Base-by-base conservation (phyloP, 2,797 vertebrate genomes). In the Sebastes elongatus region DNA sequence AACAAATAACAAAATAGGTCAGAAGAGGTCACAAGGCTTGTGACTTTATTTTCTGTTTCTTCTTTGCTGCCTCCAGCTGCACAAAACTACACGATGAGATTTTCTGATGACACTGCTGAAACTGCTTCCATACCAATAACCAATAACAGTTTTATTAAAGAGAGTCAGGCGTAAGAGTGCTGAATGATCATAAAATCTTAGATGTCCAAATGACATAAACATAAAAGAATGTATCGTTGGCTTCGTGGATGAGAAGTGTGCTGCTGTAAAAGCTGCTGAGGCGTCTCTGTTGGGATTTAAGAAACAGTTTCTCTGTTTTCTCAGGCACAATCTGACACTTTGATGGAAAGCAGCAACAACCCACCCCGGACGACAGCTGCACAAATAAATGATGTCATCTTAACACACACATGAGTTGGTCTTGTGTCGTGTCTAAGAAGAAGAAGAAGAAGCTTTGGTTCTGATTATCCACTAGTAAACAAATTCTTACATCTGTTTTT, bases 141-240 rank as follows among this genome's bases (percentile, higher is more conserved):
- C 52, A 74, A 56, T 30, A 49, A 18, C 59, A 42, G 42, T 73
- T 59, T 76, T 61, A 64, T 69, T 20, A 70, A 75, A 32, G 6
- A 1, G 30, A 72, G 25, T 66, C 16, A n/a, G 66, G 67, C 70
- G 28, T 73, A 10, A 88, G 69, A 86, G 71, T 62, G 84, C 76
- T 65, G 77, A 78, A 42, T 6, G 4, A 55, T 83, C 56, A 13
- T 68, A 66, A 84, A 18, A 7, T 42, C 49, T 49, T 55, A 30
- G 46, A 81, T 32, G 74, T 79, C 33, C 53, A 69, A 78, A 63
- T 84, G 65, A 83, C 38, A 82, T 71, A 69, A 42, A 77, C 22
- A 68, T 81, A 49, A 71, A 87, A 63, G 68, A 89, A 78, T 67
- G 76, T 3, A 1, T 42, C 0, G 28, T 55, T 82, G 77, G 71